phyloP scores from a whole-genome alignment of 2,888 invertebrate genomes.

The Pristionchus mayeri region DNA sequence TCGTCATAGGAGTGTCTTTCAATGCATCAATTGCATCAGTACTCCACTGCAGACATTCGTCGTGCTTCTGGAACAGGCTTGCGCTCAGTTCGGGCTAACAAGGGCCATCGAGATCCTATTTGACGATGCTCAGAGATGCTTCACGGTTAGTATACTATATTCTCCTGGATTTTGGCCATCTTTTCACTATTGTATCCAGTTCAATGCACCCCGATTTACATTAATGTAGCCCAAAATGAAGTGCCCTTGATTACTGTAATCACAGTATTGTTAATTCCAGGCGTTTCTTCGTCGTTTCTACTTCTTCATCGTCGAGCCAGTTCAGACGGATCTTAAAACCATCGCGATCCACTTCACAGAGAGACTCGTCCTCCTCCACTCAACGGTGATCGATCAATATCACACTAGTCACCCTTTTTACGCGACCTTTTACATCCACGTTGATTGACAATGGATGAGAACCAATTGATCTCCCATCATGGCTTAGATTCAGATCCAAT shows the following conservation, averaged over 20 bases:
- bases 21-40: too few relatives aligned
- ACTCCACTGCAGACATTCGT: conserved; percentile 21
- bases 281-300: conserved; percentile 44
- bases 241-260: too few relatives aligned
- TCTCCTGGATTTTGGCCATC: not conserved
- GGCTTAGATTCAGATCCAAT: not conserved
- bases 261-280: not conserved
- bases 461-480: too few relatives aligned
- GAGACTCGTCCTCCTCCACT: conserved; percentile 25
- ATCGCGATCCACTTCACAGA: conserved; percentile 43
- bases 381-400: not conserved
- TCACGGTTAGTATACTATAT: not conserved
- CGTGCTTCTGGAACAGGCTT: conserved; percentile 10
- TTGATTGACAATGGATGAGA: too few relatives aligned
- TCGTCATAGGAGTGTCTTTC: too few relatives aligned
- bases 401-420: not conserved
- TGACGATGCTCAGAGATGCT: conserved; percentile 43
- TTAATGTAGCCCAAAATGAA: too few relatives aligned
- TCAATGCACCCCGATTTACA: not conserved
- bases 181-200: not conserved
- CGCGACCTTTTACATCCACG: too few relatives aligned
- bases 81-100: not conserved
- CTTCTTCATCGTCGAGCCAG: conserved; percentile 46
- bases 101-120: conserved; percentile 38
- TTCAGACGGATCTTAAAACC: conserved; percentile 27